A percentile compares a stretch with the other conserved stretches of the same genome.
phyloP scores from a whole-genome alignment of 2,888 invertebrate species.

The Thereva nobilitata region DNA sequence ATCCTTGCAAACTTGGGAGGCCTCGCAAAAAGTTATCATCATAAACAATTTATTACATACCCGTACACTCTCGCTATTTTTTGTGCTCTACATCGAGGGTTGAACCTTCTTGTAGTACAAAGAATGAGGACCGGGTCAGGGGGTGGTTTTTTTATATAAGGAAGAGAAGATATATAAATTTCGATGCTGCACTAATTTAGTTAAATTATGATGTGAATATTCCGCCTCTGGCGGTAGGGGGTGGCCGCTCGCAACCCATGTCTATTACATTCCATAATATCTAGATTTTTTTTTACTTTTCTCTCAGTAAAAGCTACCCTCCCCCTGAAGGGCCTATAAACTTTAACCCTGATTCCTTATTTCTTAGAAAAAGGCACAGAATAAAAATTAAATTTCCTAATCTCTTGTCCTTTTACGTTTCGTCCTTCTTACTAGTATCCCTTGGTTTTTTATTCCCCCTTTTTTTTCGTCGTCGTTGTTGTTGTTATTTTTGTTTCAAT shows the following conservation, averaged over 20 bases:
- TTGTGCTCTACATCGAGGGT: too few species aligned
- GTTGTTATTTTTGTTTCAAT: not conserved
- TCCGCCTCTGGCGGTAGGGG: slow-evolving; percentile 4
- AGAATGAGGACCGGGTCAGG: too few species aligned
- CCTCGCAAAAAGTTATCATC: too few species aligned
- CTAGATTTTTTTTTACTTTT: not conserved
- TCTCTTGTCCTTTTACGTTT: not conserved
- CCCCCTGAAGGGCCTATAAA: too few species aligned
- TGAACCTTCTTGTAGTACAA: too few species aligned
- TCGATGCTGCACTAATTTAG: slow-evolving; percentile 16
- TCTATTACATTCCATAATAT: slow-evolving; percentile 6
- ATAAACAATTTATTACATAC: too few species aligned
- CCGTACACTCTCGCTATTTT: too few species aligned
- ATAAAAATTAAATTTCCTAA: slow-evolving; percentile 28
- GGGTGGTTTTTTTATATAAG: too few species aligned
- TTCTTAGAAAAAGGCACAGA: not conserved
- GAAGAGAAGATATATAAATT: not conserved
- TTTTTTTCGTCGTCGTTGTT: not conserved
- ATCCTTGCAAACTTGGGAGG: too few species aligned
- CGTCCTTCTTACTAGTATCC: too few species aligned
- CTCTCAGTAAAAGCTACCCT: too few species aligned
- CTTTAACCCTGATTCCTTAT: too few species aligned
- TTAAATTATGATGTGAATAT: slow-evolving; percentile 18
- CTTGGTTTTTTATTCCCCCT: not conserved
- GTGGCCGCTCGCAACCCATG: not conserved